A percentile compares a stretch with the other conserved stretches of the same genome.
Conservation (phyloP, 2,888 invertebrate species). For the Hipparchia semele region DNA sequence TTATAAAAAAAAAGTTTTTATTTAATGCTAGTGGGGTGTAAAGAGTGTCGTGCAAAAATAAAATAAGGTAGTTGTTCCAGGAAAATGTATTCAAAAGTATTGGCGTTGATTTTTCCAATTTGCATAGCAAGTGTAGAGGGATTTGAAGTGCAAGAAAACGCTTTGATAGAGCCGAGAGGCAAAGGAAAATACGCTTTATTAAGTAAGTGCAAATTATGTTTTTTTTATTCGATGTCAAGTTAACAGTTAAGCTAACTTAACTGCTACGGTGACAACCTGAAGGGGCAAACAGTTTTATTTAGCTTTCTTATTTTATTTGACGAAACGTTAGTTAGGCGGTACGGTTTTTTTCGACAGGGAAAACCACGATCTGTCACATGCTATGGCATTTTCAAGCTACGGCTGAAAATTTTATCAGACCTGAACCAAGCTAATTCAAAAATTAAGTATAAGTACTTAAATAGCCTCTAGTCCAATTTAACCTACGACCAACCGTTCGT, state of each 20-base stretch:
- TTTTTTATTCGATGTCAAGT: not conserved
- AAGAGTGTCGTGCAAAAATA: slow-evolving; percentile 7
- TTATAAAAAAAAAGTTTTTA: not conserved
- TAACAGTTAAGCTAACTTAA: not conserved
- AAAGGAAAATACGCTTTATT: slow-evolving; percentile 69
- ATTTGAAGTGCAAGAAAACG: slow-evolving; percentile 45
- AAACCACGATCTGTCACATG: too few relatives aligned
- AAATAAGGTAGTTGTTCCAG: not conserved
- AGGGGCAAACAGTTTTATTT: too few relatives aligned
- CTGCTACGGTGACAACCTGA: too few relatives aligned
- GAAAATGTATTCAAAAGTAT: slow-evolving; percentile 19
- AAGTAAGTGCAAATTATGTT: slow-evolving; percentile 57
- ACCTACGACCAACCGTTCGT: too few relatives aligned
- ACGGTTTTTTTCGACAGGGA: too few relatives aligned
- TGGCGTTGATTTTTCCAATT: slow-evolving; percentile 14
- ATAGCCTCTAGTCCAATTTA: too few relatives aligned
- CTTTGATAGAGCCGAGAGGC: slow-evolving; percentile 61
- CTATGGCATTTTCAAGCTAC: too few relatives aligned
- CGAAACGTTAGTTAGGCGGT: too few relatives aligned
- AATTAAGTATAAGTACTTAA: too few relatives aligned
- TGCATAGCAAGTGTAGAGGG: slow-evolving; percentile 40
- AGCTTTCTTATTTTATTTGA: too few relatives aligned
- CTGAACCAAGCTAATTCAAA: too few relatives aligned
- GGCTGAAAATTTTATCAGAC: too few relatives aligned
- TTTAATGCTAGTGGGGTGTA: not conserved